phyloP scores from a whole-genome alignment of 1,140 invertebrate genomes.

The Formica selysi region DNA sequence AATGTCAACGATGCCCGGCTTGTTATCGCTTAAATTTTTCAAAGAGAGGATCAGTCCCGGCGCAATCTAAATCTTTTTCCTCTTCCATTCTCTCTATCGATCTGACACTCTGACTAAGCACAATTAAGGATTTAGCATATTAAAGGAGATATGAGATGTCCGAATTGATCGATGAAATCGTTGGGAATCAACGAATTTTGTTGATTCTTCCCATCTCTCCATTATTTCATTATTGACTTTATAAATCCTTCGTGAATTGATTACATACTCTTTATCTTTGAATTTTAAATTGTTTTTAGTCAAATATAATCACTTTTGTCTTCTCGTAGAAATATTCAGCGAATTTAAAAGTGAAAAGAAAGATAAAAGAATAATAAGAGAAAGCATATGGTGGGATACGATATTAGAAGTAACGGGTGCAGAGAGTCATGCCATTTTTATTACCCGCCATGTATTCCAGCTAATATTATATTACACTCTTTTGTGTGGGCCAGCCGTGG shows the following conservation, averaged over 20 bases:
- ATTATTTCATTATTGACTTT: constrained; percentile 27
- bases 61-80: constrained; percentile 59
- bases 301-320: constrained; percentile 7
- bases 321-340: not conserved
- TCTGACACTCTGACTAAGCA: constrained; percentile 50
- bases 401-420: constrained; percentile 48
- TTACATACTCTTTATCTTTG: not conserved
- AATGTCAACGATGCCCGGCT: constrained; percentile 67
- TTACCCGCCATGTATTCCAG: constrained; percentile 30
- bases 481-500: constrained; percentile 15
- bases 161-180: constrained; percentile 47
- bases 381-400: constrained; percentile 8
- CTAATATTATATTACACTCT: constrained; percentile 50
- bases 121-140: constrained; percentile 67
- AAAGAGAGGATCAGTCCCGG: constrained; percentile 51
- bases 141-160: constrained; percentile 33
- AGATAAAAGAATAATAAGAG: constrained; percentile 49
- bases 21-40: constrained; percentile 76
- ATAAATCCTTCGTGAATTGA: constrained; percentile 23
- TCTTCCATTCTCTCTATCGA: constrained; percentile 19
- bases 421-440: constrained; percentile 35
- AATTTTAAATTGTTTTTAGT: constrained; percentile 36
- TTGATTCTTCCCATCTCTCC: not conserved
- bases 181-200: not conserved
- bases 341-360: constrained; percentile 32